Evolutionary conservation across 2,888 invertebrate genomes (phyloP).

Genomic region (Steinernema hermaphroditum): DNA sequence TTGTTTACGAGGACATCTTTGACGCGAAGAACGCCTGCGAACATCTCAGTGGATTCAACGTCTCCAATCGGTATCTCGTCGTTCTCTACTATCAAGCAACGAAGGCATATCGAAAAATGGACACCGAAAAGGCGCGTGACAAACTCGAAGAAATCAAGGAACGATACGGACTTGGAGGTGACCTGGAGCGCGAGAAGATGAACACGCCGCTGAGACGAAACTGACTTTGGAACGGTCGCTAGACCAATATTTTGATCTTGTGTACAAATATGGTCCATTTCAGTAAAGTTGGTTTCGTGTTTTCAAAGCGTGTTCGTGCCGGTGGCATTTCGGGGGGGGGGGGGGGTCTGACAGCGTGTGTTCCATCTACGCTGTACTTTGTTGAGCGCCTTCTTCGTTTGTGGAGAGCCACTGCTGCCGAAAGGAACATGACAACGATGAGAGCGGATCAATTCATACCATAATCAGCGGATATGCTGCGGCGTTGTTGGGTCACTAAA

Average conservation of each 20-base stretch:
- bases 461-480: too few relatives aligned
- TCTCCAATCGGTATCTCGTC: constrained; percentile 96
- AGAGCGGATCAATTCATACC: too few relatives aligned
- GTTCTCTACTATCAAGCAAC: constrained; percentile 89
- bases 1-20: constrained; percentile 99
- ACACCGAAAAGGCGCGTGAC: constrained; percentile 70
- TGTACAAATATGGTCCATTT: constrained; percentile 23
- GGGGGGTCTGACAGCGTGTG: too few relatives aligned
- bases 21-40: constrained; percentile 99
- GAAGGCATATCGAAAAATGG: constrained; percentile 69
- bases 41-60: constrained; percentile 90
- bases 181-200: constrained; percentile 64
- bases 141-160: constrained; percentile 70
- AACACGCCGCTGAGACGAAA: constrained; percentile 43
- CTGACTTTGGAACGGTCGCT: background rate
- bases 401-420: too few relatives aligned
- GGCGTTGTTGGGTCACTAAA: too few relatives aligned
- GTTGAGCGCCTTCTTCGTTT: too few relatives aligned
- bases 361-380: too few relatives aligned
- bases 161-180: constrained; percentile 69
- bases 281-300: too few relatives aligned
- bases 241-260: background rate
- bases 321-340: too few relatives aligned
- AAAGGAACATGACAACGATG: too few relatives aligned
- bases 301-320: too few relatives aligned